Conservation (phyloP, 2,797 vertebrate genomes). For the Dicrostonyx torquatus region DNA sequence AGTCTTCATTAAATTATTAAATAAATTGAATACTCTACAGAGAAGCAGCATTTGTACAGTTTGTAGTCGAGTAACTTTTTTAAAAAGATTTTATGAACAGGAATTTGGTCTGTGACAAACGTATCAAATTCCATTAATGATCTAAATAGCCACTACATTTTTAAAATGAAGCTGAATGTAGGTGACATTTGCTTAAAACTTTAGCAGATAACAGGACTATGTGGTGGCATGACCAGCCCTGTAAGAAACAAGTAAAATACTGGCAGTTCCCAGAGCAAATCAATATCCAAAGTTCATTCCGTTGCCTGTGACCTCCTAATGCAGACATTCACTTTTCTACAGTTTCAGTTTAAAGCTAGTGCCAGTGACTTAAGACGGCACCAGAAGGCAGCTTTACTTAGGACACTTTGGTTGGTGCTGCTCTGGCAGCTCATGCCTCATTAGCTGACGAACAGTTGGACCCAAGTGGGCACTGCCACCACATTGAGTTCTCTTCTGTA, state of each 20-base stretch:
- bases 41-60: conserved; percentile 72
- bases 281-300: background rate
- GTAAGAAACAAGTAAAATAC: background rate
- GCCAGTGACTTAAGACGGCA: background rate
- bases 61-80: conserved; percentile 75
- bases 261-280: conserved; percentile 7
- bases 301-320: background rate
- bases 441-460: conserved; percentile 14
- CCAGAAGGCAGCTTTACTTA: background rate
- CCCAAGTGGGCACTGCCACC: conserved; percentile 55
- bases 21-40: conserved; percentile 63
- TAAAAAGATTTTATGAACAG: conserved; percentile 65
- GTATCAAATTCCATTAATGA: background rate
- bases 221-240: conserved; percentile 18
- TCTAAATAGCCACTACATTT: conserved; percentile 63
- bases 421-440: background rate
- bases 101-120: conserved; percentile 72
- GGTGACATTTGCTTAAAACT: conserved; percentile 35
- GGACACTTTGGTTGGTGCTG: conserved; percentile 6
- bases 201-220: conserved; percentile 6
- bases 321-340: conserved; percentile 1
- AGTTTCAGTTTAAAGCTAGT: background rate
- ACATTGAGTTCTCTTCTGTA: conserved; percentile 71
- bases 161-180: conserved; percentile 25
- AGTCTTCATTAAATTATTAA: conserved; percentile 44